Conservation (phyloP, 1,140 invertebrate species). For the Scaptomyza pallida region DNA sequence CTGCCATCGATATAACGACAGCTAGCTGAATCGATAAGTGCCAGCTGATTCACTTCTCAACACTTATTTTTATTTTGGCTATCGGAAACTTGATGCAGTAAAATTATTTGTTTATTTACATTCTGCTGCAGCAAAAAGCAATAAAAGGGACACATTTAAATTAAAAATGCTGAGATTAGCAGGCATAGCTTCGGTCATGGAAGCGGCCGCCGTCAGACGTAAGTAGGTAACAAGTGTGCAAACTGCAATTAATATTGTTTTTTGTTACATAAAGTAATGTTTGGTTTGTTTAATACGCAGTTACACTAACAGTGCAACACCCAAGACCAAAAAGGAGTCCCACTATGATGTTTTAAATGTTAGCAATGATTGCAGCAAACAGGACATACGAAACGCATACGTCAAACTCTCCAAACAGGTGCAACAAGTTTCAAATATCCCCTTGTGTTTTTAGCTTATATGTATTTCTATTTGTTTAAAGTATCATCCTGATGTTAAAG, state of each 20-base stretch:
- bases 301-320: slow-evolving; percentile 30
- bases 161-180: slow-evolving; percentile 46
- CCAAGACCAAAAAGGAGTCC: slow-evolving; percentile 60
- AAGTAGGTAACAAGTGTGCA: slow-evolving; percentile 55
- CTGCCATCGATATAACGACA: background rate
- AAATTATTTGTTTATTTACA: slow-evolving; percentile 19
- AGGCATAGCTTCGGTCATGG: background rate
- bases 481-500: slow-evolving; percentile 87
- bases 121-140: background rate
- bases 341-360: slow-evolving; percentile 86
- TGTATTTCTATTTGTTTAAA: slow-evolving; percentile 16
- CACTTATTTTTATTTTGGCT: slow-evolving; percentile 16
- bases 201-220: slow-evolving; percentile 3
- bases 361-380: slow-evolving; percentile 84
- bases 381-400: slow-evolving; percentile 86
- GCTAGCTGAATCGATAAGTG: background rate
- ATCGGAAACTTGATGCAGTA: slow-evolving; percentile 10
- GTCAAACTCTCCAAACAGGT: slow-evolving; percentile 86
- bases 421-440: slow-evolving; percentile 43
- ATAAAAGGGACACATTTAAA: too few relatives aligned
- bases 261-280: slow-evolving; percentile 62
- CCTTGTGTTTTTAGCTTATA: background rate
- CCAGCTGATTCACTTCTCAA: background rate
- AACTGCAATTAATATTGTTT: background rate
- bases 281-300: slow-evolving; percentile 34